These are phyloP conservation scores for Imbricaverruca yamaguchii DNA, from an alignment of 2,888 invertebrate genomes.

Conservation along the genomic window DNA sequence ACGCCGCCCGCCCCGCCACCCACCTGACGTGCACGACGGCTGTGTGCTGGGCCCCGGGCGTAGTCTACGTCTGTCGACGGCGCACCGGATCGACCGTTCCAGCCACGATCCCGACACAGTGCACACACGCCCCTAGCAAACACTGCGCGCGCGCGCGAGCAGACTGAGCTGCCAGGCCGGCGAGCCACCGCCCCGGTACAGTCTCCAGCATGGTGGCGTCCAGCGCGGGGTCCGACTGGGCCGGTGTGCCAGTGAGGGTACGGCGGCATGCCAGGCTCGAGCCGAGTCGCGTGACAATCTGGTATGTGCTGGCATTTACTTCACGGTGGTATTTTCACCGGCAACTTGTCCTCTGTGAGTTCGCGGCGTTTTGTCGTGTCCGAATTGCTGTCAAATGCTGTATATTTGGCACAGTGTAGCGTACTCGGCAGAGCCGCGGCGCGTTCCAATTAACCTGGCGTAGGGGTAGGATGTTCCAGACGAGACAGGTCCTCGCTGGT, in stretches of 20 bases:
- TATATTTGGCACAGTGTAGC: too few species aligned
- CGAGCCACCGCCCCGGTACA: constrained; percentile 9
- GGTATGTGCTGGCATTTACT: too few species aligned
- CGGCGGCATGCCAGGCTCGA: too few species aligned
- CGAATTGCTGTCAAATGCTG: too few species aligned
- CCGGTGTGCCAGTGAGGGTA: too few species aligned
- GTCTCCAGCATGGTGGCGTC: not conserved
- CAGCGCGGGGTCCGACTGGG: too few species aligned
- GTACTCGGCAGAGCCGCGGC: not conserved
- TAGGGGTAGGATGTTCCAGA: not conserved
- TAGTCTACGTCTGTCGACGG: not conserved
- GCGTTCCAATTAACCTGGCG: not conserved
- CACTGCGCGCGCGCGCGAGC: not conserved
- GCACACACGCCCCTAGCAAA: too few species aligned
- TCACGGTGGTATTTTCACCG: too few species aligned
- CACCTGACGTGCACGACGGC: not conserved
- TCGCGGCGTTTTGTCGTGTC: too few species aligned
- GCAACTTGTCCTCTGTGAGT: too few species aligned
- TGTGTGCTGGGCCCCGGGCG: not conserved
- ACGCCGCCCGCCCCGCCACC: not conserved
- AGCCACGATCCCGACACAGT: too few species aligned
- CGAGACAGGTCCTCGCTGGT: not conserved
- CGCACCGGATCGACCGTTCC: not conserved
- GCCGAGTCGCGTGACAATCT: too few species aligned
- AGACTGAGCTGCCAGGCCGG: not conserved